Evolutionary conservation across 2,113 vertebrate species (phyloP).

Genomic region (Mormyrus iriodes): DNA sequence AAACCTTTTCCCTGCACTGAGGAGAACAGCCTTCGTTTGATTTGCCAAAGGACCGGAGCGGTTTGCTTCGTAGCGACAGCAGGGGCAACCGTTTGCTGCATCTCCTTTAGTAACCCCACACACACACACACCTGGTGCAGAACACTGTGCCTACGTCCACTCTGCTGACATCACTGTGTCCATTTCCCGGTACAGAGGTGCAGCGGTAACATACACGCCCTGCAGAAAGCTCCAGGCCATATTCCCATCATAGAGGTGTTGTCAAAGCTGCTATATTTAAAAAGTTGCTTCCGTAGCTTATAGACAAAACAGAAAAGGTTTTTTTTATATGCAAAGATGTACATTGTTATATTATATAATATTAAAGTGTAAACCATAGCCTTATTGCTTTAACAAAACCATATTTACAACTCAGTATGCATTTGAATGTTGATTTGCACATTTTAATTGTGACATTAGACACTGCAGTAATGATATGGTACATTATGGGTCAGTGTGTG

Average conservation of each 20-base stretch:
- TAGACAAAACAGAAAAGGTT: background rate
- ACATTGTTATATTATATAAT: constrained; percentile 2
- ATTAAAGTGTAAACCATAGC: constrained; percentile 15
- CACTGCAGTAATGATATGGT: background rate
- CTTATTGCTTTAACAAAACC: constrained; percentile 5
- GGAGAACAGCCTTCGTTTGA: constrained; percentile 5
- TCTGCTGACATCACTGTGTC: background rate
- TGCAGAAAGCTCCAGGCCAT: background rate
- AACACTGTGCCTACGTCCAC: background rate
- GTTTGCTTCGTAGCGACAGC: background rate
- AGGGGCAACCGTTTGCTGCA: background rate
- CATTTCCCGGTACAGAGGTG: background rate
- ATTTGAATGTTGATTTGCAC: constrained; percentile 16
- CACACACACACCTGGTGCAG: background rate
- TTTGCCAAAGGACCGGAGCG: background rate
- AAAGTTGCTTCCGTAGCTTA: constrained; percentile 1
- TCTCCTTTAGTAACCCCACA: background rate
- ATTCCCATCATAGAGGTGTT: background rate
- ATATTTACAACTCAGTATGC: constrained; percentile 12
- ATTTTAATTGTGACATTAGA: background rate
- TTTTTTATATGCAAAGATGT: constrained; percentile 9
- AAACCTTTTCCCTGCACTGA: background rate
- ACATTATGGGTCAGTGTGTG: background rate
- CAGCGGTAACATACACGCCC: background rate
- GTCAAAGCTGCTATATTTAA: constrained; percentile 25